A percentile compares a stretch with the other conserved stretches of the same genome.
These are phyloP conservation scores for Dryobota labecula DNA, from an alignment of 2,888 invertebrate species.

Conservation along the genomic window DNA sequence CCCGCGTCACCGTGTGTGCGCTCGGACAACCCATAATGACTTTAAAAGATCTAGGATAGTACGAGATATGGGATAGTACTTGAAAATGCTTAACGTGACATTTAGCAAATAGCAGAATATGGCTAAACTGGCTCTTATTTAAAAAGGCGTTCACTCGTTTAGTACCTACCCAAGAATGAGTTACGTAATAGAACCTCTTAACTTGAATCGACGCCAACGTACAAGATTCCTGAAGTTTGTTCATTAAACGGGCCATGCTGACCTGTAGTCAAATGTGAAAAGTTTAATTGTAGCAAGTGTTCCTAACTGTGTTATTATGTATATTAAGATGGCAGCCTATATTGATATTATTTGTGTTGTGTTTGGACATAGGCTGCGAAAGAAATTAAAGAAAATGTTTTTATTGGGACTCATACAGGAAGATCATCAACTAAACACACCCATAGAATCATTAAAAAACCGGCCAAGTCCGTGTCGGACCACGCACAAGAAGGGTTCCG, in stretches of 20 bases:
- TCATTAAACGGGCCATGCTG: slow-evolving; percentile 63
- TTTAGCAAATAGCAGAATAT: background rate
- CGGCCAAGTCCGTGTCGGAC: too few relatives aligned
- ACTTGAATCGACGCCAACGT: slow-evolving; percentile 55
- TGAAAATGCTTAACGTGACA: background rate
- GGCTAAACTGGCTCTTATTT: background rate
- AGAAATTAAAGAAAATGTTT: too few relatives aligned
- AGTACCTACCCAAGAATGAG: background rate
- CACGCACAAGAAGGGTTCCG: too few relatives aligned
- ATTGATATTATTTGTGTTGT: slow-evolving; percentile 14
- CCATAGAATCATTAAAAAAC: background rate
- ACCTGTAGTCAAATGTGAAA: slow-evolving; percentile 68
- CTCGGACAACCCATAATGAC: too few relatives aligned
- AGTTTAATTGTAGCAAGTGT: slow-evolving; percentile 66
- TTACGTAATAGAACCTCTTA: slow-evolving; percentile 49
- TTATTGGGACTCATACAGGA: background rate
- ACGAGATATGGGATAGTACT: too few relatives aligned
- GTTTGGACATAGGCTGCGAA: background rate
- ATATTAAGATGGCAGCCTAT: slow-evolving; percentile 29
- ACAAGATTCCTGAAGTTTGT: slow-evolving; percentile 69
- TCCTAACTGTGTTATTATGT: slow-evolving; percentile 46
- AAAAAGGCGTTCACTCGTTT: background rate
- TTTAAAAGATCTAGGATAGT: too few relatives aligned
- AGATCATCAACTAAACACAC: background rate
- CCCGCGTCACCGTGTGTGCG: too few relatives aligned